A percentile compares a stretch with the other conserved stretches of the same genome.
These are phyloP conservation scores for Drosophila varians DNA, from an alignment of 1,140 invertebrate species.

Conservation along the genomic window DNA sequence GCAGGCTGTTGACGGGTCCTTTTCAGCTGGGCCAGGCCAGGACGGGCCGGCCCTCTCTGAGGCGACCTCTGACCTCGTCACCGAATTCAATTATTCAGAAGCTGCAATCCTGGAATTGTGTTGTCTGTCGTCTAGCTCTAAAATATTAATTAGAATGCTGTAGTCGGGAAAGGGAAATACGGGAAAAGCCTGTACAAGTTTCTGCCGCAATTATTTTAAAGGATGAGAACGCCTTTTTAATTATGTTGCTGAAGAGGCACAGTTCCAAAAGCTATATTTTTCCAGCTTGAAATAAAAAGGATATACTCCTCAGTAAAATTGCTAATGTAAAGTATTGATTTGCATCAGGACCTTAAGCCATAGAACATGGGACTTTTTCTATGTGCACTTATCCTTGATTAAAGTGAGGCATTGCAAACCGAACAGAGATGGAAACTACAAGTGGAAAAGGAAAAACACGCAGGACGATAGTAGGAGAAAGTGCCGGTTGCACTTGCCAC, in stretches of 20 bases:
- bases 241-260: constrained; percentile 57
- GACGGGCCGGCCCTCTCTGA: too few species aligned
- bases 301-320: too few species aligned
- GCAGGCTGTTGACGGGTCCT: constrained; percentile 28
- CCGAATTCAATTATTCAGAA: constrained; percentile 66
- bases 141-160: constrained; percentile 73
- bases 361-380: neutral
- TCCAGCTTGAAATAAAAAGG: too few species aligned
- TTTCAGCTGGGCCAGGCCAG: constrained; percentile 9
- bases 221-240: constrained; percentile 44
- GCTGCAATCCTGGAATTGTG: constrained; percentile 62
- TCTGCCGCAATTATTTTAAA: constrained; percentile 38
- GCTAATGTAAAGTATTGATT: too few species aligned
- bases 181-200: constrained; percentile 31
- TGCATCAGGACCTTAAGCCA: too few species aligned
- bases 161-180: constrained; percentile 32
- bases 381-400: constrained; percentile 43
- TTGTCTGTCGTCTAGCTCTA: constrained; percentile 53
- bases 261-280: too few species aligned
- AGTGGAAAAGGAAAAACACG: neutral
- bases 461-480: neutral
- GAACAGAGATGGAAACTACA: constrained; percentile 16
- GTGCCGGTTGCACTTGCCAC: constrained; percentile 10
- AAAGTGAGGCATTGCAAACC: constrained; percentile 8
- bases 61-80: constrained; percentile 46